These are phyloP conservation scores for Anticlea derivata DNA, from an alignment of 2,888 invertebrate genomes.

Conservation along the genomic window DNA sequence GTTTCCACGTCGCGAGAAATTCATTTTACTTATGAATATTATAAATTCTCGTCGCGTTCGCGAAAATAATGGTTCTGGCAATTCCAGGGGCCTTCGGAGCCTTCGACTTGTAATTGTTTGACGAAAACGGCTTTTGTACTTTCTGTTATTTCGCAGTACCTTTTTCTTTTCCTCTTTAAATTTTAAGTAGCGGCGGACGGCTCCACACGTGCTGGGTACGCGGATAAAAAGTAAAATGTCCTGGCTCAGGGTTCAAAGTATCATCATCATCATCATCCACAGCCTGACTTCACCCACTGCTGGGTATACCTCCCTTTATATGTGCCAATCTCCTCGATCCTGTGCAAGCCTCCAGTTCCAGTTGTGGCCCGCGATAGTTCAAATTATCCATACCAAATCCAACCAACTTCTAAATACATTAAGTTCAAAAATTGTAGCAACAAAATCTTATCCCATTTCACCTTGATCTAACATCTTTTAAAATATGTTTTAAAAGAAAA, in stretches of 20 bases:
- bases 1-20: slow-evolving; percentile 42
- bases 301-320: too few species aligned
- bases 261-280: too few species aligned
- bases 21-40: slow-evolving; percentile 63
- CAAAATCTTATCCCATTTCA: too few species aligned
- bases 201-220: too few species aligned
- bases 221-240: too few species aligned
- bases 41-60: slow-evolving; percentile 55
- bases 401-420: neutral
- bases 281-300: too few species aligned
- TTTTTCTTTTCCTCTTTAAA: slow-evolving; percentile 7
- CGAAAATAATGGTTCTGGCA: slow-evolving; percentile 43
- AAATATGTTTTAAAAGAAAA: slow-evolving; percentile 17
- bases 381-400: too few species aligned
- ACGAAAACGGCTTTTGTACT: slow-evolving; percentile 17
- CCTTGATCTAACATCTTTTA: slow-evolving; percentile 14
- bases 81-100: slow-evolving; percentile 15
- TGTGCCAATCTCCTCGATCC: too few species aligned
- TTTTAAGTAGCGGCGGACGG: too few species aligned
- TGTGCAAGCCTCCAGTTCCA: too few species aligned
- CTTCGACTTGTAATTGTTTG: slow-evolving; percentile 25
- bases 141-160: slow-evolving; percentile 7
- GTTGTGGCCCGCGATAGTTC: too few species aligned
- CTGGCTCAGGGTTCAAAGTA: too few species aligned
- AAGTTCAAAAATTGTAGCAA: neutral